Evolutionary conservation across 1,140 invertebrate genomes (phyloP), one percentile per base, ranked within the genome.

Genomic region (Metaphire vulgaris): DNA sequence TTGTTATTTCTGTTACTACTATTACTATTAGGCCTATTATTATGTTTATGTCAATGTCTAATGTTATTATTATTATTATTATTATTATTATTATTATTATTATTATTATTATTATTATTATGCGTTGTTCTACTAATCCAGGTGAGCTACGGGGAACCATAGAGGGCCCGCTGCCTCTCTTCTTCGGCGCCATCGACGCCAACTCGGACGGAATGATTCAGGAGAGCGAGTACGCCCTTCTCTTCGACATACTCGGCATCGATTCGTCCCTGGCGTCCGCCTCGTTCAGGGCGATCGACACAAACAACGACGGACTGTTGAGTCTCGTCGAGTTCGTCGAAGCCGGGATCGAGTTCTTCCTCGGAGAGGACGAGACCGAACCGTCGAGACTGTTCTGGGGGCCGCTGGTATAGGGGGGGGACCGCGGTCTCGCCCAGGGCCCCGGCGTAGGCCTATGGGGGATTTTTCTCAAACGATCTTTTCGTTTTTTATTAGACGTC

Each of bases 341-440:
- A 1, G 68, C 75, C 30, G 75, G 75, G 12, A 56, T 41, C 31
- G 91, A 93, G 72, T 93, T 91, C 85, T 92, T 93, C 85, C 85
- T 91, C 21, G 90, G 90, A 0, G 91, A 93, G 85, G 91, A 94
- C 84, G 89, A 92, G 79, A 88, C 85, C 1, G 89, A 87, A 80
- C 90, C 92, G 64, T 92, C 91, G 80, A 92, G 92, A 86, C 90
- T 92, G 87, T 93, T 94, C 81, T 94, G 92, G 92, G 92, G 92
- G 56, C 92, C 92, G 12, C 84, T 94, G 56, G 41, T 56, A 6
- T 56, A 56, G 21, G 41, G 41, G n/a, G n/a, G n/a, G n/a, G n/a
- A n/a, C n/a, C n/a, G n/a, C n/a, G n/a, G n/a, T n/a, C n/a, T n/a
- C n/a, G n/a, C n/a, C n/a, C n/a, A n/a, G n/a, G n/a, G n/a, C n/a